Evolutionary conservation across 2,797 vertebrate species (phyloP), one percentile per base, ranked within the genome.

Genomic region (Trachurus trachurus): DNA sequence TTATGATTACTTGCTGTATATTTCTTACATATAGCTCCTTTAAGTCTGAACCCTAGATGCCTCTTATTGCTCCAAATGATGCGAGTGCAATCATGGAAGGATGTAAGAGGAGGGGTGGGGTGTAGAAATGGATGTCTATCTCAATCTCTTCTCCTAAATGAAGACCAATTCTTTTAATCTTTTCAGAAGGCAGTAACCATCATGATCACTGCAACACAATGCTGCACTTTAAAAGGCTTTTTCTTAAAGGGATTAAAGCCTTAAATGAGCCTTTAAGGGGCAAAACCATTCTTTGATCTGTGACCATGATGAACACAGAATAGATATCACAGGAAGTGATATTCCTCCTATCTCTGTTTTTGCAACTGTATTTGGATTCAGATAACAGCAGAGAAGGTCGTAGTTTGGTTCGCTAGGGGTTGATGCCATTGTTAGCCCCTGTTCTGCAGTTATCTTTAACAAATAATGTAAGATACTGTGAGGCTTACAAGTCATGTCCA

Each of bases 211-310:
- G 58, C 45, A 71, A 69, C 59, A 72, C 66, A 84, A 72, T 70
- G 56, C 5, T 21, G 9, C 26, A 9, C 64, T 80, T 80, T 68
- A 45, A 66, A 61, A 42, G 31, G 15, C 11, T 74, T 26, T 66
- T 59, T 71, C 49, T 42, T 31, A 17, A 56, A 66, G 21, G 40
- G 62, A 76, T 62, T 59, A 53, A 54, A 70, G 67, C 54, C 34
- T 71, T 68, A 53, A 74, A 82, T 72, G 22, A 61, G 47, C 50
- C 47, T 66, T 50, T 42, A 76, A 67, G 9, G 17, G 66, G 29
- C 60, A 59, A 77, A 71, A 53, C 9, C 13, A 71, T 67, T 80
- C 40, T 82, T 77, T 85, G 52, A 84, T 82, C 67, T 47, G 26
- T 66, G 29, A 63, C 54, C 34, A 72, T 78, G 31, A 49, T 60